Evolutionary conservation across 2,797 vertebrate genomes (phyloP).

Genomic region (Lacerta viridis): DNA sequence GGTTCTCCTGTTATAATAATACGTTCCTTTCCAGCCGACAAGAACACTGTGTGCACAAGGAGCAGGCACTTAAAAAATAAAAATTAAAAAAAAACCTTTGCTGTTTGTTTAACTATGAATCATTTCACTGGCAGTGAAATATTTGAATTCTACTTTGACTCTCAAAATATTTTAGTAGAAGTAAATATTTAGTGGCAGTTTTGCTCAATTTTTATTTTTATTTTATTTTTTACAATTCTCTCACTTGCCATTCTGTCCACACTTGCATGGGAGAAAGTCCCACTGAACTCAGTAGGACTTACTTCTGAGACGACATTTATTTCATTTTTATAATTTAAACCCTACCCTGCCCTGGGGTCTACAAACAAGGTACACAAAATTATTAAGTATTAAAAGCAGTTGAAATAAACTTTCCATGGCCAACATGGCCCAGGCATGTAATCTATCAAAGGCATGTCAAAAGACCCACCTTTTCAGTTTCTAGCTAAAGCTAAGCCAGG

Average conservation of each 20-base stretch:
- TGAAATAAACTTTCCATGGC: too few relatives aligned
- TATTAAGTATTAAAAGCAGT: too few relatives aligned
- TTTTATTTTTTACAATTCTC: neutral
- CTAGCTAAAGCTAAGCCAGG: too few relatives aligned
- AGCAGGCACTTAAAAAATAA: neutral
- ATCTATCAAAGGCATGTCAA: too few relatives aligned
- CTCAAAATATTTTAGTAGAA: constrained; percentile 38
- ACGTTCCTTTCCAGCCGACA: constrained; percentile 54
- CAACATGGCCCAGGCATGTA: too few relatives aligned
- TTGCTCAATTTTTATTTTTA: neutral
- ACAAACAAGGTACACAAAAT: too few relatives aligned
- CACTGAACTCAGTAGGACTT: too few relatives aligned
- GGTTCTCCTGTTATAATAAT: constrained; percentile 56
- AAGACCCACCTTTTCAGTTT: too few relatives aligned
- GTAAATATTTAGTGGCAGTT: constrained; percentile 13
- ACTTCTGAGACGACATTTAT: too few relatives aligned
- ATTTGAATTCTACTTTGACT: constrained; percentile 19
- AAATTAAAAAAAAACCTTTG: constrained; percentile 43
- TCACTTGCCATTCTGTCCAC: neutral
- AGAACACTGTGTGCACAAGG: constrained; percentile 46
- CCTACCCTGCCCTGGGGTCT: too few relatives aligned
- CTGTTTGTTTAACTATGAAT: constrained; percentile 29
- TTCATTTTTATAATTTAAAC: too few relatives aligned
- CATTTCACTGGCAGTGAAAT: constrained; percentile 36
- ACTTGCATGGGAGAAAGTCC: too few relatives aligned